phyloP scores from a whole-genome alignment of 2,888 invertebrate species.

The Sylvicola cinctus region DNA sequence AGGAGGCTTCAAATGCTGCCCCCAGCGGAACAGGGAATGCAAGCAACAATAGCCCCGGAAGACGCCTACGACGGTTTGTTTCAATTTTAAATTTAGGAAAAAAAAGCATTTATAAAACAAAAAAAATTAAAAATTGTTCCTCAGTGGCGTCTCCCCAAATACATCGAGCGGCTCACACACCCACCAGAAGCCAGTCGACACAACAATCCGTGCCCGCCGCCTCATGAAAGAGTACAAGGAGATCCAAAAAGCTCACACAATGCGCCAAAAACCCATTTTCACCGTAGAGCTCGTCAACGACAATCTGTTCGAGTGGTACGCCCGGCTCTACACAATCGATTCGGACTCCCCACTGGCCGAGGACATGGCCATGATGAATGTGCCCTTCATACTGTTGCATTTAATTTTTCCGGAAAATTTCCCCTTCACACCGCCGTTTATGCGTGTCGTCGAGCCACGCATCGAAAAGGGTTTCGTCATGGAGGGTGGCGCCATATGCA shows the following conservation, averaged over 20 bases:
- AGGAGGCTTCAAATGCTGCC: too few relatives aligned
- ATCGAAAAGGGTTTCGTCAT: constrained; percentile 74
- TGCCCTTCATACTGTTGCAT: constrained; percentile 55
- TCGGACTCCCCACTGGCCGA: constrained; percentile 64
- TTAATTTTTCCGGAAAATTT: constrained; percentile 73
- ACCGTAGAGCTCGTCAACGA: constrained; percentile 69
- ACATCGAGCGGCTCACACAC: constrained; percentile 28
- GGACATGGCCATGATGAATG: constrained; percentile 58
- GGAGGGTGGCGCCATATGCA: constrained; percentile 80
- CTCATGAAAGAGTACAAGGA: constrained; percentile 74
- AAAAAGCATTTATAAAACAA: too few relatives aligned
- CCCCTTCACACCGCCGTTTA: constrained; percentile 75
- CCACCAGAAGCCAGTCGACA: constrained; percentile 33
- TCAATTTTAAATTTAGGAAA: too few relatives aligned
- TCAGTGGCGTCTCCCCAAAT: constrained; percentile 21
- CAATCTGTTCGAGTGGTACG: constrained; percentile 76
- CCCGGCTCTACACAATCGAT: constrained; percentile 60
- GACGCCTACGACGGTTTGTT: too few relatives aligned
- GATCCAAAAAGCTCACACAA: constrained; percentile 50
- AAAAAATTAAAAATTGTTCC: too few relatives aligned
- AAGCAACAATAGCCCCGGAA: too few relatives aligned
- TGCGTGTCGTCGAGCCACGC: constrained; percentile 57
- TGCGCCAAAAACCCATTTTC: constrained; percentile 50
- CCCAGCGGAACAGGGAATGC: too few relatives aligned
- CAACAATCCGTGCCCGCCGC: constrained; percentile 49